Evolutionary conservation across 2,888 invertebrate genomes (phyloP).

Genomic region (Rhopalosiphum nymphaeae): DNA sequence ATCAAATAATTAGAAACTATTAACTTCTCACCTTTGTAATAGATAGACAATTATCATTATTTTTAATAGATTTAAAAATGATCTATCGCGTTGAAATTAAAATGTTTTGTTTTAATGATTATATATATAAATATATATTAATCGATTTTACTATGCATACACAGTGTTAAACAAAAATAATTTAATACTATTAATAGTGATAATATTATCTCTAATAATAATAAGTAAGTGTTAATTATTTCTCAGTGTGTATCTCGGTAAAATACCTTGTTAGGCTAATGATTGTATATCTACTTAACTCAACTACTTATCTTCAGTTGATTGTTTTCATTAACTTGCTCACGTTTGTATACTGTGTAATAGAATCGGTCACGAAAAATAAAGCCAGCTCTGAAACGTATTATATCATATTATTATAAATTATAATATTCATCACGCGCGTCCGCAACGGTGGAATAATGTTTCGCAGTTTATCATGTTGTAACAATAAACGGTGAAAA

Average conservation of each 20-base stretch:
- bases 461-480: background rate
- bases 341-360: background rate
- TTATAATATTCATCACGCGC: background rate
- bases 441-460: conserved; percentile 67
- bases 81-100: background rate
- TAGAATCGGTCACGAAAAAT: background rate
- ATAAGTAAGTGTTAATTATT: background rate
- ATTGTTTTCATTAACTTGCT: background rate
- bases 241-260: background rate
- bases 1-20: background rate
- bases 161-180: background rate
- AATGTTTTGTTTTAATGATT: background rate
- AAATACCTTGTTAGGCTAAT: background rate
- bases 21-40: background rate
- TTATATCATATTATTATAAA: background rate
- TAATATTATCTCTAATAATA: background rate
- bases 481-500: conserved; percentile 26
- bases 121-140: background rate
- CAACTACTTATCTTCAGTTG: background rate
- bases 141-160: background rate
- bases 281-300: background rate
- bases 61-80: background rate
- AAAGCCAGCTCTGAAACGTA: background rate
- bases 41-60: too few species aligned
- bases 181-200: background rate